Evolutionary conservation across 2,888 invertebrate genomes (phyloP).

Genomic region (Tineola bisselliella): DNA sequence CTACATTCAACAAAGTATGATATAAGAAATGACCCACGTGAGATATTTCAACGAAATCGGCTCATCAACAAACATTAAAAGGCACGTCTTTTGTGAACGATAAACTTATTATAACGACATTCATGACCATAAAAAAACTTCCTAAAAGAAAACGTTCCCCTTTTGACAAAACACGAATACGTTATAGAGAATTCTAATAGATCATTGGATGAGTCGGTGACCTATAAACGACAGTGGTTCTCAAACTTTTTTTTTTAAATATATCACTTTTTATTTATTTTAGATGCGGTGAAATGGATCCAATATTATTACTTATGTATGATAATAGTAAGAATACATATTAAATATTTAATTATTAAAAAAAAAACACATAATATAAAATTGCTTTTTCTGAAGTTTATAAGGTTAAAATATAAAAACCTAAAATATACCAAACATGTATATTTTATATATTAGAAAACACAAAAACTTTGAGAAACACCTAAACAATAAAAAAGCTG

Average conservation of each 20-base stretch:
- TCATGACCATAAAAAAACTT: not conserved
- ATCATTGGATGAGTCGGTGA: not conserved
- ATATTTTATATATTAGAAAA: no score
- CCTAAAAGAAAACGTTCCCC: not conserved
- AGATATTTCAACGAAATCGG: not conserved
- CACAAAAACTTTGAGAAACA: not conserved
- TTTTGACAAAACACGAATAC: conserved; percentile 1
- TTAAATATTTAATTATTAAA: no score
- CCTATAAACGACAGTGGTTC: not conserved
- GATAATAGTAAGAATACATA: no score
- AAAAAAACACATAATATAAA: no score
- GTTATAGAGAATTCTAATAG: conserved; percentile 5
- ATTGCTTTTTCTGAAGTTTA: no score
- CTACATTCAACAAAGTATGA: no score
- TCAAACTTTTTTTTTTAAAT: no score
- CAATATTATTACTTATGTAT: no score
- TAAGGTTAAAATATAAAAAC: no score
- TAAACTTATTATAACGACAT: not conserved
- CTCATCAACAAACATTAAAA: not conserved
- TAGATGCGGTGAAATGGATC: no score
- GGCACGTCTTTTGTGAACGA: not conserved
- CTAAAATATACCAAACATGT: no score
- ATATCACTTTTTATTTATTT: no score
- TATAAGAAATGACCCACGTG: not conserved
- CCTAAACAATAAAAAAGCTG: not conserved